Evolutionary conservation across 1,140 invertebrate genomes (phyloP), one percentile per base, ranked within the genome.

Genomic region (Schlechtendalia chinensis): DNA sequence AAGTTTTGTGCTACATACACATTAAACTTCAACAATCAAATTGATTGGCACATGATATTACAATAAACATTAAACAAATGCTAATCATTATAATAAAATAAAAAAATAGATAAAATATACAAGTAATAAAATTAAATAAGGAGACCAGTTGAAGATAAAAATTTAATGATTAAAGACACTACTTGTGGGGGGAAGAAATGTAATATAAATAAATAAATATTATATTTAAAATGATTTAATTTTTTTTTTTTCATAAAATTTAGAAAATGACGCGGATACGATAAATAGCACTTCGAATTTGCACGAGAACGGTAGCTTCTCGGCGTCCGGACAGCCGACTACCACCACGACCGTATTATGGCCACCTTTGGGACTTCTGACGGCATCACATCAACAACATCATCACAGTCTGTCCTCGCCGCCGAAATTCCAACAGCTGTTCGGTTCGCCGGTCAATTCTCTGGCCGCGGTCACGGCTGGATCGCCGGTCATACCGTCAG

Each of bases 261-360:
- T 32, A 72, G 69, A 72, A 72, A 72, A 29, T 19, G 69, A 72
- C 50, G 69, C 69, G 17, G 69, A 72, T n/a, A 72, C 69, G 5
- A 72, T 47, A 6, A 72, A 47, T 29, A 72, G 69, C 12, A 17
- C 16, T n/a, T 12, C 50, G 5, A 16, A 47, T n/a, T 14, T 72
- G 22, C 69, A 72, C 5, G 69, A 72, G 2, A 72, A 72, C 17
- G 50, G 69, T 17, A 72, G 22, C 4, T 72, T 72, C 27, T 54
- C 69, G n/a, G n/a, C 39, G 19, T 54, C 69, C 6, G 69, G 69
- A 32, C 47, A 27, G 12, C 69, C 69, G 2, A 72, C 69, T 19
- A 72, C 69, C 8, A 72, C 69, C 8, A 72, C 69, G 17, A 72
- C 69, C 50, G 69, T 72, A 3, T 47, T 72, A 11, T 72, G 69